A percentile compares a stretch with the other conserved stretches of the same genome.
Conservation (phyloP, 2,113 vertebrate species). For the Heterotis niloticus region DNA sequence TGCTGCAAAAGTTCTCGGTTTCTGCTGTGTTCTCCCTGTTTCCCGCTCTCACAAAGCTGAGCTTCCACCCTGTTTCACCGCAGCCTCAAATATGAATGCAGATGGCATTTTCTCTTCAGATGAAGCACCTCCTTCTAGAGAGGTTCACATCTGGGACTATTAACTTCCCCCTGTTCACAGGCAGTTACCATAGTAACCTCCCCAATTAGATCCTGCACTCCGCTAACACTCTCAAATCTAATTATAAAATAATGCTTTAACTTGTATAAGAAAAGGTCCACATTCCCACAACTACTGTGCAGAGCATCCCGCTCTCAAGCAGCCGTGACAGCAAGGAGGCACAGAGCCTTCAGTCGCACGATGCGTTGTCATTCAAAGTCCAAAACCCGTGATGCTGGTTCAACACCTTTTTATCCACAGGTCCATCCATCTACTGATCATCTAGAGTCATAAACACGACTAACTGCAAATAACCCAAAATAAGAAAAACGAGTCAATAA, state of each 20-base stretch:
- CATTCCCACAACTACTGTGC: background rate
- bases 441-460: no score
- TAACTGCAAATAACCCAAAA: no score
- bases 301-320: background rate
- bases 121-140: constrained; percentile 9
- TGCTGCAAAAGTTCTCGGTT: background rate
- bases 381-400: background rate
- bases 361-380: background rate
- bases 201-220: constrained; percentile 15
- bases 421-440: no score
- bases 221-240: constrained; percentile 21
- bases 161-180: constrained; percentile 20
- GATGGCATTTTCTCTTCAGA: constrained; percentile 13
- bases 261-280: constrained; percentile 8
- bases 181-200: constrained; percentile 29
- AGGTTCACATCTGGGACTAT: constrained; percentile 17
- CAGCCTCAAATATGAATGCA: background rate
- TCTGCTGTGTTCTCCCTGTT: background rate
- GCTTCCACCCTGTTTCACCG: background rate
- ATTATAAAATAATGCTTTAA: constrained; percentile 28
- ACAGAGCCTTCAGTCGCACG: background rate
- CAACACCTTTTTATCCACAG: background rate
- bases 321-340: background rate
- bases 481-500: no score
- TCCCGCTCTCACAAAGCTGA: background rate